Base-by-base conservation (phyloP, 64 coral and sea anemone species). In the Anthopleura sola region DNA sequence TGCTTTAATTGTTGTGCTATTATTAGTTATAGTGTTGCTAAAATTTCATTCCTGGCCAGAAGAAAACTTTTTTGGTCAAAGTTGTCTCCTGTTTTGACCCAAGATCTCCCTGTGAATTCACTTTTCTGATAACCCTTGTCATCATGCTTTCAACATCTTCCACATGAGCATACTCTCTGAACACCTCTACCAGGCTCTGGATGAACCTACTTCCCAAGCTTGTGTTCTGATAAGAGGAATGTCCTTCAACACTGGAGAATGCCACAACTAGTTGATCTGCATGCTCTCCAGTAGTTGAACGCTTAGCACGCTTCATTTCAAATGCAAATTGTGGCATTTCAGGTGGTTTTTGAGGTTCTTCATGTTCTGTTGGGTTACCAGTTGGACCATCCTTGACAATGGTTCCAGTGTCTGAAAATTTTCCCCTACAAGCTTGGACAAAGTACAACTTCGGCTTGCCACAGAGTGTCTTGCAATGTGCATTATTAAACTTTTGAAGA, bases 141-240 rank as follows among this genome's bases (percentile, higher is more conserved):
- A 96, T 37, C 94, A 96, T 96, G 49, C 91, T 88, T 21, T 88
- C 31, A n/a, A 96, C 77, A 55, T 96, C 90, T 24, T 96, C 94
- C 66, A 78, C 44, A 2, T 87, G 26, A 44, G 90, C 83, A 34
- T 51, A 44, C 1, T 46, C 3, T 44, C 75, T 39, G 37, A 78
- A 78, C 1, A 78, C 75, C 16, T 78, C 75, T 20, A 78, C 36
- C 23, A 95, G 26, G 16, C 81, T 76, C 31, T 24, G 47, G 3
- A 95, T 85, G 85, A 95, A 95, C 24, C 89, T 75, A 60, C 93
- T 95, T 60, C 93, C 93, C 7, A 28, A 0, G 19, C 9, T 24
- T 75, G 84, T 48, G 66, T 95, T 88, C 36, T 90, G 82, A 74
- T 91, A 95, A 19, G 89, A 86, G 20, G 90, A 86, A 51, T 82